These are phyloP conservation scores for Thalpophila matura DNA, from an alignment of 2,888 invertebrate genomes.

Conservation along the genomic window DNA sequence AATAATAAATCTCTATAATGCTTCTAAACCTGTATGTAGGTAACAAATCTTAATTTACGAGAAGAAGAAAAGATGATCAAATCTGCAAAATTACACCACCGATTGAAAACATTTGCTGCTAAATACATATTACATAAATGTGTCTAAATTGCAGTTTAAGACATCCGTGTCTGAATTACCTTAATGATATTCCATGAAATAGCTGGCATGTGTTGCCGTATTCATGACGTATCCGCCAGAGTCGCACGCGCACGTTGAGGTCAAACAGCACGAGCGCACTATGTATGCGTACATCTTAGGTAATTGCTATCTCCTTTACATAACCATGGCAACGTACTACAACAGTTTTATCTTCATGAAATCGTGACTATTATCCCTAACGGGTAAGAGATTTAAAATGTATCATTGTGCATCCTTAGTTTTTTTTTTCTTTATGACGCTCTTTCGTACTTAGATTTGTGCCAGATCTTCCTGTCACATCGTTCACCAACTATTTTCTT, in stretches of 20 bases:
- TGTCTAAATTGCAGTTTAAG: constrained; percentile 25
- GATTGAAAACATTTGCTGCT: not conserved
- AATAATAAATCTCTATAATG: too few species aligned
- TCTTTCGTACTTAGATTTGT: not conserved
- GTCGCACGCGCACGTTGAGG: constrained; percentile 51
- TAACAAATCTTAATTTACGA: too few species aligned
- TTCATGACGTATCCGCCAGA: constrained; percentile 44
- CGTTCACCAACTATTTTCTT: not conserved
- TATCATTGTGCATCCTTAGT: not conserved
- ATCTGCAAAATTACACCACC: not conserved
- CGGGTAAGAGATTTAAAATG: not conserved
- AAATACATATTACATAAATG: constrained; percentile 23
- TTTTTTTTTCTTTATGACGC: not conserved
- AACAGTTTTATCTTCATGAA: constrained; percentile 32
- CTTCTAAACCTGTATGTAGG: too few species aligned
- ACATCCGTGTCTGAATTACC: constrained; percentile 43
- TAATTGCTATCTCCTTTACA: constrained; percentile 48
- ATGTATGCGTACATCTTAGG: constrained; percentile 40
- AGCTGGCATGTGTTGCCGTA: constrained; percentile 49
- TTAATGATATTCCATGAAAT: constrained; percentile 53
- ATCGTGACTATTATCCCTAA: constrained; percentile 2
- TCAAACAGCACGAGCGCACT: constrained; percentile 55
- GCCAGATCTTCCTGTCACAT: not conserved
- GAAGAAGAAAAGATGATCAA: not conserved
- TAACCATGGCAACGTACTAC: constrained; percentile 29